Evolutionary conservation across 2,888 invertebrate species (phyloP).

Genomic region (Cheilosia vulpina): DNA sequence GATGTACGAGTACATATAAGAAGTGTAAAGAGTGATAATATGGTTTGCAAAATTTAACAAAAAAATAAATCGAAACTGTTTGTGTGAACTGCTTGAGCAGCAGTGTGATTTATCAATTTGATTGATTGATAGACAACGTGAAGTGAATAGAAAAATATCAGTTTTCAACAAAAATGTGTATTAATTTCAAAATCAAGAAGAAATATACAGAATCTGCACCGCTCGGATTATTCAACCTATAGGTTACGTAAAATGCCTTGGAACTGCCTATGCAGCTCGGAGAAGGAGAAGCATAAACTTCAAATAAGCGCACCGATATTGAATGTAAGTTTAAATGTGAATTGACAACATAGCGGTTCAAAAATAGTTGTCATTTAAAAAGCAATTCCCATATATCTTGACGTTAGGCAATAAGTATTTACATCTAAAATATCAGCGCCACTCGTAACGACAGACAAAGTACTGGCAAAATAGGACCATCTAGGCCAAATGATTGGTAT

Average conservation of each 20-base stretch:
- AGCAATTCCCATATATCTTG: too few species aligned
- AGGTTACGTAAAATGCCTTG: constrained; percentile 69
- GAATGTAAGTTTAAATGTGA: constrained; percentile 50
- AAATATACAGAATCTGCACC: constrained; percentile 38
- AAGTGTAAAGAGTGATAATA: neutral
- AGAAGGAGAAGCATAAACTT: constrained; percentile 64
- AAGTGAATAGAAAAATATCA: constrained; percentile 38
- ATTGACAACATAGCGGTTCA: neutral
- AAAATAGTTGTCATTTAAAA: too few species aligned
- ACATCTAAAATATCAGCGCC: too few species aligned
- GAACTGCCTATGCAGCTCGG: constrained; percentile 73
- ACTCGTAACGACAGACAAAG: too few species aligned
- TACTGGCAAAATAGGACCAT: too few species aligned
- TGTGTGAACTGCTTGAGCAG: constrained; percentile 30
- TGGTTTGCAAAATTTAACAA: constrained; percentile 16
- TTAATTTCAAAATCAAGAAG: constrained; percentile 67
- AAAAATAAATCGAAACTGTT: constrained; percentile 17
- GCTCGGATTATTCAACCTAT: constrained; percentile 26
- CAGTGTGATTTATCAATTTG: constrained; percentile 31
- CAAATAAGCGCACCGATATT: constrained; percentile 69
- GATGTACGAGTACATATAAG: neutral
- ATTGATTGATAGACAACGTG: constrained; percentile 54
- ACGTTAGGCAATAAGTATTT: too few species aligned
- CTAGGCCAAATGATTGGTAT: too few species aligned
- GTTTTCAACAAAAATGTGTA: constrained; percentile 63